Evolutionary conservation across 2,797 vertebrate genomes (phyloP).

Genomic region (Pseudomugil tenellus): DNA sequence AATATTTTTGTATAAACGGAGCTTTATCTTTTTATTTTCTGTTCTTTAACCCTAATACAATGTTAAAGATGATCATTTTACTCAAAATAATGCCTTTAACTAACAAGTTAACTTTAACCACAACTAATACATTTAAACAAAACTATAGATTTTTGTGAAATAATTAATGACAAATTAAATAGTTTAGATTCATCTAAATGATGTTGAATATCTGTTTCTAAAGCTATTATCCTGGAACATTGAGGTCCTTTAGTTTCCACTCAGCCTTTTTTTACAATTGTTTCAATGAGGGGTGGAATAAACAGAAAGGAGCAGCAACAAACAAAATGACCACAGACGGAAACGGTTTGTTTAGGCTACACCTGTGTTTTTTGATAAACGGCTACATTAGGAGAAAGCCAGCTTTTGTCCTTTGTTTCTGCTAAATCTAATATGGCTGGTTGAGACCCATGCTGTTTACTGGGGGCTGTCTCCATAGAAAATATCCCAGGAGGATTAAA

Average conservation of each 20-base stretch:
- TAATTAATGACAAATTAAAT: neutral
- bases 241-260: neutral
- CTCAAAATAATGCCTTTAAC: neutral
- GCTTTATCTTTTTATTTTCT: neutral
- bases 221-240: conserved; percentile 1
- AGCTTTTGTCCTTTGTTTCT: conserved; percentile 25
- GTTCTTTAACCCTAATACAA: neutral
- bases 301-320: conserved; percentile 2
- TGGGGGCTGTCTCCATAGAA: conserved; percentile 54
- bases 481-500: conserved; percentile 58
- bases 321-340: neutral
- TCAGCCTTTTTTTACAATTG: neutral
- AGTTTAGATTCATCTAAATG: neutral
- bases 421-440: conserved; percentile 35
- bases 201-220: neutral
- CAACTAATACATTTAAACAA: neutral
- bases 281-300: neutral
- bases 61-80: neutral
- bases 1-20: too few relatives aligned
- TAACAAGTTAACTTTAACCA: neutral
- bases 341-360: conserved; percentile 19
- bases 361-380: neutral
- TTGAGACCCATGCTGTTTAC: conserved; percentile 39
- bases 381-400: neutral
- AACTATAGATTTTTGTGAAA: neutral